These are phyloP conservation scores for Anolis carolinensis DNA, from an alignment of 2,113 vertebrate genomes.

Conservation along the genomic window DNA sequence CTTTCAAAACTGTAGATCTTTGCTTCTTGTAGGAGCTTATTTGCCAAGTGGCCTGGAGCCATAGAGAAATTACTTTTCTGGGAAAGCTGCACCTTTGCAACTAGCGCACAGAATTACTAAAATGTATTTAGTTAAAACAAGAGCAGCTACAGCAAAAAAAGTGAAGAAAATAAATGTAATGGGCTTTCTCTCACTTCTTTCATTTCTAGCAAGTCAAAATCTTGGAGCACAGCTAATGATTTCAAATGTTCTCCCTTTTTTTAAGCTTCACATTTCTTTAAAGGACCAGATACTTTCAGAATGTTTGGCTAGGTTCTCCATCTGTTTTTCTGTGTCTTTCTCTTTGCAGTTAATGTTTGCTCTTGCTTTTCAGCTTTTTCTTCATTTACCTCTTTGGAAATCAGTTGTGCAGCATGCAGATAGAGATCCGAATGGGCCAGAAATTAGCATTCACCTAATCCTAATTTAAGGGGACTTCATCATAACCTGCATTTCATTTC, in stretches of 20 bases:
- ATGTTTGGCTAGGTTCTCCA: not conserved
- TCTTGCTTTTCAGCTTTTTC: not conserved
- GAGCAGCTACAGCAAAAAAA: not conserved
- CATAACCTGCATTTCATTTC: conserved; percentile 17
- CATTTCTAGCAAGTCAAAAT: not conserved
- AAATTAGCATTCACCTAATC: conserved; percentile 2
- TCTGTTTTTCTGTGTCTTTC: not conserved
- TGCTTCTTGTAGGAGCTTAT: conserved; percentile 10
- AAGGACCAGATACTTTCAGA: not conserved
- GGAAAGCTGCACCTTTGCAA: conserved; percentile 26
- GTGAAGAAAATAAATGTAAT: not conserved
- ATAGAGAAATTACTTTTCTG: conserved; percentile 28
- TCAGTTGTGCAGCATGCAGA: not conserved
- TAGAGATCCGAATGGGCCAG: not conserved
- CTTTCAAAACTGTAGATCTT: not conserved
- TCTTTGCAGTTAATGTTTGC: not conserved
- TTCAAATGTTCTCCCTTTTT: not conserved
- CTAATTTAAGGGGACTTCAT: conserved; percentile 9
- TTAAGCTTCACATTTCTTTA: not conserved
- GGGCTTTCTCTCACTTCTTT: not conserved
- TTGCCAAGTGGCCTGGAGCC: conserved; percentile 13
- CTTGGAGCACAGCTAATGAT: not conserved
- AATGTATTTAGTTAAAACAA: conserved; percentile 12
- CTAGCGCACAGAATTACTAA: conserved; percentile 1
- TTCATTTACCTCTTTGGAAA: not conserved